Base-by-base conservation (phyloP, 2,888 invertebrate genomes). In the Candidula unifasciata region DNA sequence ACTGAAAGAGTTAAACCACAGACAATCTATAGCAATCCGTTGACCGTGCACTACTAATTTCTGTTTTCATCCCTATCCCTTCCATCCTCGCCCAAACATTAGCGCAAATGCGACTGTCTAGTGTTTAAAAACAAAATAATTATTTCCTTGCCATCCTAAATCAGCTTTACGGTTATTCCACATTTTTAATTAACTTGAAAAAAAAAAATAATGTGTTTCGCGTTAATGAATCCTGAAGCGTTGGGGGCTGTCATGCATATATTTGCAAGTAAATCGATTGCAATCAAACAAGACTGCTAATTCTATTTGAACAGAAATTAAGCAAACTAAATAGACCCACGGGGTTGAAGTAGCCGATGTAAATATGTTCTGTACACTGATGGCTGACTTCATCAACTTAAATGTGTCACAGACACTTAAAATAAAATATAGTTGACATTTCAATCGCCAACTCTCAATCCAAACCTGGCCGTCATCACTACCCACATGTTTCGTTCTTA, bases 251-350 rank as follows among this genome's bases (percentile, higher is more conserved):
- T 44, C 52, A 52, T 52, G 44, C 73, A 73, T 27, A 27, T 44
- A 73, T 52, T 44, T 52, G 1, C 73, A 73, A n/a, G 44, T 1
- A 44, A 73, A 73, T 73, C 27, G n/a, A 44, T 52, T 52, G 44
- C 24, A 52, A 21, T n/a, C 21, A 44, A 73, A 37, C 44, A 69
- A 37, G 35, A 16, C 10, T 3, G 73, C 35, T 73, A 73, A 73
- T 73, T 44, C 16, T 10, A 73, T 73, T 73, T 52, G 44, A n/a
- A 73, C 33, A 73, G 44, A 52, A 44, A 52, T 73, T 52, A 52
- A 52, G 44, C n/a, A n/a, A 52, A 52, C 35, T 18, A 73, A 52
- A 44, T 44, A 44, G 44, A 13, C n/a, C n/a, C 24, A 60, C 37
- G 13, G n/a, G n/a, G 69, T 35, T 37, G 33, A 18, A 69, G 35